These are phyloP conservation scores for Lepus oiostolus DNA, from an alignment of 2,797 vertebrate species.

Conservation along the genomic window DNA sequence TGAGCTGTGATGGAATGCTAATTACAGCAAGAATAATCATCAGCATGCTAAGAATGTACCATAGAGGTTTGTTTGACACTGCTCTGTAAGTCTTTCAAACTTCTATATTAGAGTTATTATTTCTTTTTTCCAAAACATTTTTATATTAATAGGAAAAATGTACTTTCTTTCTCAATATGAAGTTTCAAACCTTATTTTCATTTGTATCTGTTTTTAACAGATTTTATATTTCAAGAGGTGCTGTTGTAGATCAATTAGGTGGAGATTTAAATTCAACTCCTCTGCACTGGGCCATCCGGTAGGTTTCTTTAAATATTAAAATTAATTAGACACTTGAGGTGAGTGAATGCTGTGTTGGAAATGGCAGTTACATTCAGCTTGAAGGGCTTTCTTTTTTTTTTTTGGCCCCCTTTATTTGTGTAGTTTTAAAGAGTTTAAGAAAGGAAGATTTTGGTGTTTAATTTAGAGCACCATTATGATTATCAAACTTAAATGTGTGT, in stretches of 20 bases:
- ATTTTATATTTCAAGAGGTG: conserved; percentile 97
- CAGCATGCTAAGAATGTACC: conserved; percentile 32
- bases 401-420: background rate
- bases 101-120: background rate
- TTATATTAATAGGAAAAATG: conserved; percentile 40
- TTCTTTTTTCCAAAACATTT: conserved; percentile 50
- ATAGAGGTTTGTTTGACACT: background rate
- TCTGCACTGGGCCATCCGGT: conserved; percentile 99
- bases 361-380: background rate
- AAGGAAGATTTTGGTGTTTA: conserved; percentile 27
- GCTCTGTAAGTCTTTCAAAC: background rate
- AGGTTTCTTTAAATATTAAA: conserved; percentile 66
- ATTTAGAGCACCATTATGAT: conserved; percentile 7
- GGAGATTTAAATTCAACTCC: conserved; percentile 98
- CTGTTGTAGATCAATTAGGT: conserved; percentile 95
- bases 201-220: conserved; percentile 87
- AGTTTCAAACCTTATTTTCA: conserved; percentile 64
- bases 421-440: conserved; percentile 33
- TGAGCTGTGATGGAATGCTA: conserved; percentile 14
- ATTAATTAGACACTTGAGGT: background rate
- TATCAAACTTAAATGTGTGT: conserved; percentile 50
- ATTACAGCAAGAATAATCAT: conserved; percentile 7
- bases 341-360: background rate
- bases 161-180: conserved; percentile 39
- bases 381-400: background rate